A percentile compares a stretch with the other conserved stretches of the same genome.
phyloP scores from a whole-genome alignment of 2,797 vertebrate species.

The Loris lydekkerianus region DNA sequence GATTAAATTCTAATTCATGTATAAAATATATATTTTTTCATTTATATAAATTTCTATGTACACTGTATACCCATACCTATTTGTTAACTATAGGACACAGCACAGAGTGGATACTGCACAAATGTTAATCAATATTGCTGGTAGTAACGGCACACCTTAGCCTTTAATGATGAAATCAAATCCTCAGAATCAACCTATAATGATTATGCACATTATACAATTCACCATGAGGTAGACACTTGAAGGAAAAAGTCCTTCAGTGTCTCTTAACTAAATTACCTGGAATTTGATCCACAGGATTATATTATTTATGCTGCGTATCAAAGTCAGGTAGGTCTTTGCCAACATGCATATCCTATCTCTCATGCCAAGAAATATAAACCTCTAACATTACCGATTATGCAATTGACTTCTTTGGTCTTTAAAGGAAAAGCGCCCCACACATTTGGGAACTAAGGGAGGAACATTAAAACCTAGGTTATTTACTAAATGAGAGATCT shows the following conservation, averaged over 20 bases:
- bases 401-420: constrained; percentile 53
- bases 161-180: constrained; percentile 62
- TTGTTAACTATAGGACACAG: background rate
- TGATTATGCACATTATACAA: background rate
- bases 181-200: constrained; percentile 54
- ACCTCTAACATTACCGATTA: constrained; percentile 61
- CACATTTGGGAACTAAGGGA: constrained; percentile 41
- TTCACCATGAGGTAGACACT: constrained; percentile 35
- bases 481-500: background rate
- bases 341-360: constrained; percentile 47
- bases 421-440: constrained; percentile 64
- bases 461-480: background rate
- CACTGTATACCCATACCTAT: background rate
- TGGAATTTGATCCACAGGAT: constrained; percentile 43
- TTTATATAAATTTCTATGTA: background rate
- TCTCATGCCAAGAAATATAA: constrained; percentile 59
- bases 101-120: background rate
- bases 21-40: background rate
- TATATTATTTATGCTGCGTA: constrained; percentile 71
- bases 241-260: background rate
- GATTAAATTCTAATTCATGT: background rate
- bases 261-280: constrained; percentile 60
- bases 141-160: background rate
- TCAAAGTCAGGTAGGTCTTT: constrained; percentile 62
- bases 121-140: background rate